A percentile compares a stretch with the other conserved stretches of the same genome.
phyloP scores from a whole-genome alignment of 2,113 vertebrate species.

The Columbina picui region DNA sequence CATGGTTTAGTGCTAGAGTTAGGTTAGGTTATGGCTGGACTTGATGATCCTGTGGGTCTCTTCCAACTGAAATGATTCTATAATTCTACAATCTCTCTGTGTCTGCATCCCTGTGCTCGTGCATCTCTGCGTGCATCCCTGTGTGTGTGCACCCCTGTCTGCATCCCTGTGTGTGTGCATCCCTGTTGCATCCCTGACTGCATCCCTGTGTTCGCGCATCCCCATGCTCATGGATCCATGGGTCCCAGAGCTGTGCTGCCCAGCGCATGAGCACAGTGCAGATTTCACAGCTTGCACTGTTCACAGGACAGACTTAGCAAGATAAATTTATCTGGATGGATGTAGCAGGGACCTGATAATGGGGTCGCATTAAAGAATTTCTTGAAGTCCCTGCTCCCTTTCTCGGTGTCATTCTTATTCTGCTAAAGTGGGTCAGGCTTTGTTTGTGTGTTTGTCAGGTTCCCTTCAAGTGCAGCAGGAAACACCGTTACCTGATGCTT shows the following conservation, averaged over 20 bases:
- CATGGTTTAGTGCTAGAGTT: too few species aligned
- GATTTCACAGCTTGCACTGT: neutral
- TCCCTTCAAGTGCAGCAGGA: neutral
- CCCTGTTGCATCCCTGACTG: neutral
- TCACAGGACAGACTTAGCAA: neutral
- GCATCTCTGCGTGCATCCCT: neutral
- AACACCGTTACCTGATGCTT: neutral
- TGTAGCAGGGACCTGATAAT: neutral
- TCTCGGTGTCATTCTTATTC: neutral
- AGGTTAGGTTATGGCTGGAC: too few species aligned
- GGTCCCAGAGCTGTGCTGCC: neutral
- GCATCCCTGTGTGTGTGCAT: neutral
- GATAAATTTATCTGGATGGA: neutral
- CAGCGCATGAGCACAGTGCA: fast-evolving
- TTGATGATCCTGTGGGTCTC: too few species aligned
- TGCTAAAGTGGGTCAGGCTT: constrained; percentile 43
- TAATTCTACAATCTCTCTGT: too few species aligned
- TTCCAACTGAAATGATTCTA: too few species aligned
- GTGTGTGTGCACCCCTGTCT: neutral
- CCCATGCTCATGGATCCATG: neutral
- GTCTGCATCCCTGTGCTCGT: neutral
- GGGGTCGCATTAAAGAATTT: neutral
- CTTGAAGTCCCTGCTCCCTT: neutral
- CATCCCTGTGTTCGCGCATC: neutral
- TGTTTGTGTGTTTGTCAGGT: neutral